A percentile compares a stretch with the other conserved stretches of the same genome.
phyloP scores from a whole-genome alignment of 1,140 invertebrate genomes.

The Agrilus planipennis region DNA sequence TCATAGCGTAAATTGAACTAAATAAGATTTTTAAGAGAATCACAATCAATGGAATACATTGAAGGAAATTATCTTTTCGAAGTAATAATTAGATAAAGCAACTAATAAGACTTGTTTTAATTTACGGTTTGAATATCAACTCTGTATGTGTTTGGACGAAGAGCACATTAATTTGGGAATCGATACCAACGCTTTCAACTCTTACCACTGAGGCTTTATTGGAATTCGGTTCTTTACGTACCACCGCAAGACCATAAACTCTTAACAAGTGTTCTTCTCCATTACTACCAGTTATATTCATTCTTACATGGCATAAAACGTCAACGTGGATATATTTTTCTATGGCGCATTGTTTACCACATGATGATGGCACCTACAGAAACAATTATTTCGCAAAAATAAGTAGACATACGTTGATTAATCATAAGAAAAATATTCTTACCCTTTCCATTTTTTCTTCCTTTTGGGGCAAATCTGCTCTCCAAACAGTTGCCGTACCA shows the following conservation, averaged over 20 bases:
- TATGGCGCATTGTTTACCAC: constrained; percentile 38
- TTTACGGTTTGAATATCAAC: constrained; percentile 44
- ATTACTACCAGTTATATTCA: constrained; percentile 43
- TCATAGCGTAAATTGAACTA: too few relatives aligned
- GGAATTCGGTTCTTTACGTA: constrained; percentile 43
- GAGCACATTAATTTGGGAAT: constrained; percentile 50
- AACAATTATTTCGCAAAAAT: constrained; percentile 1
- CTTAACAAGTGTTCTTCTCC: constrained; percentile 47
- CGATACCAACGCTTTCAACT: constrained; percentile 52
- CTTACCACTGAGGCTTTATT: constrained; percentile 40
- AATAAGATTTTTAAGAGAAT: too few relatives aligned
- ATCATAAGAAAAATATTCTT: too few relatives aligned
- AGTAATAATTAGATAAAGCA: too few relatives aligned
- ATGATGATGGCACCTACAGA: constrained; percentile 14
- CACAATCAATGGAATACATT: too few relatives aligned
- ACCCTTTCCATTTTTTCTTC: constrained; percentile 48
- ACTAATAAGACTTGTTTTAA: too few relatives aligned
- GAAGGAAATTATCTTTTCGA: too few relatives aligned
- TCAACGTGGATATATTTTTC: constrained; percentile 52
- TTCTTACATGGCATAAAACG: constrained; percentile 49
- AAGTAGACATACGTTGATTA: too few relatives aligned
- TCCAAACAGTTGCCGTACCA: constrained; percentile 49
- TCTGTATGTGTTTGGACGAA: constrained; percentile 48
- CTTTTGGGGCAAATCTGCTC: constrained; percentile 47
- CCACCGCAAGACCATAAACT: constrained; percentile 50